These are phyloP conservation scores for Armadillidium nasatum DNA, from an alignment of 1,140 invertebrate genomes.

Conservation along the genomic window DNA sequence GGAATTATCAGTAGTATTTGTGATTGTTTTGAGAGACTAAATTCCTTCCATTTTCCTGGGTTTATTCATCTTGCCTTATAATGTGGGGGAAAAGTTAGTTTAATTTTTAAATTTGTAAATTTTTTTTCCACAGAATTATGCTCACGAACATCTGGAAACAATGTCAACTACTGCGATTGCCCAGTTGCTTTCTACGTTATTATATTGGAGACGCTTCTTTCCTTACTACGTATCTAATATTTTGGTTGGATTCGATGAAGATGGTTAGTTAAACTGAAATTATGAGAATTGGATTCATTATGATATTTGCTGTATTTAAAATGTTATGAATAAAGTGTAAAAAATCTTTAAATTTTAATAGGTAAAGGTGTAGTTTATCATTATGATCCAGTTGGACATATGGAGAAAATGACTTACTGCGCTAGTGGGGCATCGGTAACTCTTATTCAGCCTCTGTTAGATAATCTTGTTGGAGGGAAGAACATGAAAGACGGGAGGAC, in stretches of 20 bases:
- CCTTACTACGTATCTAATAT: conserved; percentile 97
- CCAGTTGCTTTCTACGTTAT: conserved; percentile 90
- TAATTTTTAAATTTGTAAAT: no score
- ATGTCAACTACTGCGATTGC: conserved; percentile 90
- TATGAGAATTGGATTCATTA: no score
- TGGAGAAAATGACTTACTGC: conserved; percentile 55
- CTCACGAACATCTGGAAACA: conserved; percentile 87
- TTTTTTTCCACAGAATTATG: conserved; percentile 70
- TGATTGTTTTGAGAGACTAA: no score
- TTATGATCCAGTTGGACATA: conserved; percentile 95
- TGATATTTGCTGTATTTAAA: no score
- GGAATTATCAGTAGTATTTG: no score
- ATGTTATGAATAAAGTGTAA: no score
- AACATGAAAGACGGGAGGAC: conserved; percentile 68
- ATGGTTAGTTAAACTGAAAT: conserved; percentile 53
- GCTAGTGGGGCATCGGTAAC: conserved; percentile 38
- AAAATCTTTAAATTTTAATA: conserved; percentile 49
- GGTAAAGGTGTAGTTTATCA: conserved; percentile 92
- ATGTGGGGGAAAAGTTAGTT: no score
- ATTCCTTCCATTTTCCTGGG: no score
- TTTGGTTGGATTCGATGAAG: conserved; percentile 71
- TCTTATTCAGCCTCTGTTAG: conserved; percentile 62
- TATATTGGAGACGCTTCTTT: conserved; percentile 97
- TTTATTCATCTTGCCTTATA: no score
- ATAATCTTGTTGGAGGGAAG: conserved; percentile 81